Conservation (phyloP, 2,888 invertebrate species). For the Xylophagus ater region DNA sequence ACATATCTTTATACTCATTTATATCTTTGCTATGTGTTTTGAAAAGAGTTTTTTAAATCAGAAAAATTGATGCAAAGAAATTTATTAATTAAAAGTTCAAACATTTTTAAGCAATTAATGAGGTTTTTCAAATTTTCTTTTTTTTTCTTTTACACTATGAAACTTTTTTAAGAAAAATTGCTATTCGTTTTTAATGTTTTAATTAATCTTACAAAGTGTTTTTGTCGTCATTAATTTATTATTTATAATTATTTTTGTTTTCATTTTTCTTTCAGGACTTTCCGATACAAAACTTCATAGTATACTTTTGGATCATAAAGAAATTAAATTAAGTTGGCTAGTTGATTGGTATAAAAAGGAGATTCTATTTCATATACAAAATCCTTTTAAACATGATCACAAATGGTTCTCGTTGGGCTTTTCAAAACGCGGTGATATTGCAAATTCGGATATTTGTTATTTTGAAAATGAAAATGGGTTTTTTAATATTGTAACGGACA, state of each 20-base stretch:
- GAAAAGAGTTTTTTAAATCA: too few relatives aligned
- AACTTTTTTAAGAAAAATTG: too few relatives aligned
- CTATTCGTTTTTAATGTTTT: too few relatives aligned
- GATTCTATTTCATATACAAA: slow-evolving; percentile 39
- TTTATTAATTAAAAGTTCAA: too few relatives aligned
- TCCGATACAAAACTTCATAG: slow-evolving; percentile 38
- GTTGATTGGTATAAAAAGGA: slow-evolving; percentile 40
- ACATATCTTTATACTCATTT: too few relatives aligned
- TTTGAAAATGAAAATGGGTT: slow-evolving; percentile 51
- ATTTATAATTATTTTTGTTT: neutral
- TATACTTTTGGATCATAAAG: slow-evolving; percentile 33
- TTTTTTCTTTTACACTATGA: too few relatives aligned
- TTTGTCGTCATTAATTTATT: too few relatives aligned
- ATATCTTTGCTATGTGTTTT: too few relatives aligned
- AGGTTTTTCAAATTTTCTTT: too few relatives aligned
- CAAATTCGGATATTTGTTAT: slow-evolving; percentile 70
- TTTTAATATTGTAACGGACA: slow-evolving; percentile 50
- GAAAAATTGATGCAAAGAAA: too few relatives aligned
- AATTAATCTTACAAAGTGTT: too few relatives aligned
- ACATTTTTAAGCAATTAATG: too few relatives aligned
- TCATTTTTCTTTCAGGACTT: slow-evolving; percentile 24
- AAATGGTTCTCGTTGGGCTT: slow-evolving; percentile 80
- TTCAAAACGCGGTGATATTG: slow-evolving; percentile 64
- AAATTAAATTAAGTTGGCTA: slow-evolving; percentile 39
- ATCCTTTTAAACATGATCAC: slow-evolving; percentile 36